Evolutionary conservation across 2,797 vertebrate genomes (phyloP), one percentile per base, ranked within the genome.

Genomic region (Spinibarbus caldwelli): DNA sequence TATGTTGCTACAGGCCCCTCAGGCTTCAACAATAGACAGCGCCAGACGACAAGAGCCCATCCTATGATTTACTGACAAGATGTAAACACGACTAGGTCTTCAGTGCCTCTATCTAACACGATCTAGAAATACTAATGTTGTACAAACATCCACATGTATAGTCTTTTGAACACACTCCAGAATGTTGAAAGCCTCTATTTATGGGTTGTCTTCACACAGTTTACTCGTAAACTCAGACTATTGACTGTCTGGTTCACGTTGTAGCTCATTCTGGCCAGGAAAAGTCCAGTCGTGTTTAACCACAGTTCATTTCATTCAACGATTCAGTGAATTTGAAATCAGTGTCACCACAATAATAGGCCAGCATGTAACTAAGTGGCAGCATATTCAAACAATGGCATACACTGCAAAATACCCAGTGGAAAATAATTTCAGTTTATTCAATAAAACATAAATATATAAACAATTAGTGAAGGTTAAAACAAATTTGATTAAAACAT

Each of bases 21-120:
- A 67, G 43, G 78, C 62, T 67, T 68, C 41, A 67, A 49, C 29
- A 64, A 78, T 31, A 78, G 76, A 79, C 41, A 79, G 26, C 6
- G 17, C 2, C 78, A 66, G 19, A 80, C 3, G 41, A 49, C 26
- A 23, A 66, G 26, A 43, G 26, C 59, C 26, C 29, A 34, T 34
- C 47, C 17, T 75, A 9, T 34, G 62, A 66, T n/a, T 43, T 66
- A 31, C 59, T 67, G 59, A 76, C 31, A 41, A 17, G 15, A 19
- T 64, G 2, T 64, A 64, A 64, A 64, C 26, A 64, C 14, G 6
- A 8, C 29, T 8, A 17, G n/a, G 19, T 36, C 17, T 76, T 67
- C 43, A 41, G 23, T 26, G 3, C 5, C 29, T 34, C 26, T 36
- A 45, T 73, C 36, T 73, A 72, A 10, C 12, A 73, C 59, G 12